A percentile compares a stretch with the other conserved stretches of the same genome.
These are phyloP conservation scores for Glossosoma conforme DNA, from an alignment of 1,140 invertebrate genomes.

Conservation along the genomic window DNA sequence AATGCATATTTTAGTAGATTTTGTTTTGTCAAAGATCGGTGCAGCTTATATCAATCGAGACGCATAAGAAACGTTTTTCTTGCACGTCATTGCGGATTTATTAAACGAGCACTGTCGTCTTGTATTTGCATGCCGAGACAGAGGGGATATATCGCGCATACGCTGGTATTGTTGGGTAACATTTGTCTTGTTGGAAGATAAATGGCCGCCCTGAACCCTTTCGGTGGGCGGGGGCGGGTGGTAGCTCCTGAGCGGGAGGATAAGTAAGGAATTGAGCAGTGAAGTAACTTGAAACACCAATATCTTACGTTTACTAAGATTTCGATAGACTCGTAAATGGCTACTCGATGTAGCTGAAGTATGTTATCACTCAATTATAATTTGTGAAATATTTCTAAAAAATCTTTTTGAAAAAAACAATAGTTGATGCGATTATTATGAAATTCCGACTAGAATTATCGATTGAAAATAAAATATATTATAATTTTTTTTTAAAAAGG, in stretches of 20 bases:
- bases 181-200: slow-evolving; percentile 32
- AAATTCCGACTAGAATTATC: not conserved
- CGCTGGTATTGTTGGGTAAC: slow-evolving; percentile 28
- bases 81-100: slow-evolving; percentile 24
- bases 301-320: too few species aligned
- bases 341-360: too few species aligned
- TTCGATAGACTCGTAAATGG: too few species aligned
- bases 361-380: too few species aligned
- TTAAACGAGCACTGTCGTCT: slow-evolving; percentile 29
- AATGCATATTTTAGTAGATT: too few species aligned
- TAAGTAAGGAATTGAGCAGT: too few species aligned
- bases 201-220: slow-evolving; percentile 28
- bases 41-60: too few species aligned
- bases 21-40: too few species aligned
- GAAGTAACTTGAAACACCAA: too few species aligned
- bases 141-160: too few species aligned
- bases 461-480: not conserved
- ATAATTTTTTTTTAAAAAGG: too few species aligned
- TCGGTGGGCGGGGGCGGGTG: slow-evolving; percentile 10
- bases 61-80: not conserved
- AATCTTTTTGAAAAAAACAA: not conserved
- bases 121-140: slow-evolving; percentile 29
- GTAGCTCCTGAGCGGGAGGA: not conserved
- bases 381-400: too few species aligned
- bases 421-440: not conserved